A percentile compares a stretch with the other conserved stretches of the same genome.
Conservation (phyloP, 2,888 invertebrate species). For the Anodontia alba region DNA sequence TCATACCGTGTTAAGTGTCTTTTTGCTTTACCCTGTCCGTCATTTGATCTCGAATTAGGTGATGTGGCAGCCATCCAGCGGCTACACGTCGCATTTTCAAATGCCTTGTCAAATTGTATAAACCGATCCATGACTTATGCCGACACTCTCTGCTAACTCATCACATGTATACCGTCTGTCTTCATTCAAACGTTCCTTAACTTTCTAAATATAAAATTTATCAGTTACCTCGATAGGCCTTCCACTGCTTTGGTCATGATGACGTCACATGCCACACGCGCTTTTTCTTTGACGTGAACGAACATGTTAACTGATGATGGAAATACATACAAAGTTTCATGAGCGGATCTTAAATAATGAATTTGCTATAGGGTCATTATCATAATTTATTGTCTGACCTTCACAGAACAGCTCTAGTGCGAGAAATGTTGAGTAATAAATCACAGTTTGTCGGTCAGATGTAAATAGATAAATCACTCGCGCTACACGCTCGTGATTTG, state of each 20-base stretch:
- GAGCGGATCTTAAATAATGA: too few species aligned
- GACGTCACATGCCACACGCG: too few species aligned
- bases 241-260: neutral
- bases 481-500: too few species aligned
- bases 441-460: too few species aligned
- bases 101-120: neutral
- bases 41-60: neutral
- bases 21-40: neutral
- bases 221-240: neutral
- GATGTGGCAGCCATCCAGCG: neutral
- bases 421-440: too few species aligned
- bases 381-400: too few species aligned
- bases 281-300: too few species aligned
- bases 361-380: too few species aligned
- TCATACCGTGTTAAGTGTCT: constrained; percentile 4
- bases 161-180: neutral
- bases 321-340: too few species aligned
- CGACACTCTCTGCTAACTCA: neutral
- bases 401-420: too few species aligned
- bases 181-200: neutral
- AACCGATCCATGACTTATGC: neutral
- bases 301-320: too few species aligned
- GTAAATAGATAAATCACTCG: too few species aligned
- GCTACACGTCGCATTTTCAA: neutral
- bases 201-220: neutral